Evolutionary conservation across 2,113 vertebrate species (phyloP).

Genomic region (Cinclus mexicanus): DNA sequence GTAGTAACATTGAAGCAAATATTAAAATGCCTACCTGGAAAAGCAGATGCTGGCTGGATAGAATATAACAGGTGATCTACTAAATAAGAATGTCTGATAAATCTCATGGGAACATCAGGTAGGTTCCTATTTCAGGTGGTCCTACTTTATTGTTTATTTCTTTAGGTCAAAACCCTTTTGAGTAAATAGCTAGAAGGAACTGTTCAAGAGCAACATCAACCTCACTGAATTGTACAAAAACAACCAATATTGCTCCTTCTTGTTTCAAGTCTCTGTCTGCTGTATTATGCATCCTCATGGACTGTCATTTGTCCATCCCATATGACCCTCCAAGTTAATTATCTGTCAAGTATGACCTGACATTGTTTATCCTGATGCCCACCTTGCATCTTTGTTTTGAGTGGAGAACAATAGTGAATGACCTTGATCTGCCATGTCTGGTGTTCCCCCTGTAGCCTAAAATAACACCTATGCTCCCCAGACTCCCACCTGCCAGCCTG

Average conservation of each 20-base stretch:
- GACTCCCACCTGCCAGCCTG: conserved; percentile 16
- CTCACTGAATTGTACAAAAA: neutral
- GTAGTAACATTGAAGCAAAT: neutral
- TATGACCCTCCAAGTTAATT: neutral
- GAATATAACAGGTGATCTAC: neutral
- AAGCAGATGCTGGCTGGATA: neutral
- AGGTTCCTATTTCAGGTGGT: neutral
- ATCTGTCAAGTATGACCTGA: neutral
- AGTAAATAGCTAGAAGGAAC: neutral
- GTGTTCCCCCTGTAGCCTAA: neutral
- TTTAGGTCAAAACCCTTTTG: neutral
- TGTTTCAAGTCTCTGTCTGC: neutral
- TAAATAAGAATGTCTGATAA: neutral
- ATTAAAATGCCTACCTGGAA: neutral
- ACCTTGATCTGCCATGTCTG: neutral
- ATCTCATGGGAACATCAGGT: neutral
- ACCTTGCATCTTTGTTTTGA: neutral
- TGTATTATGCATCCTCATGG: neutral
- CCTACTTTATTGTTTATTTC: neutral
- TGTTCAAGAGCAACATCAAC: neutral
- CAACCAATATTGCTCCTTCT: neutral
- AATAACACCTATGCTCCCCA: neutral
- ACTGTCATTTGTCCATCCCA: neutral
- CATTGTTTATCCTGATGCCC: neutral
- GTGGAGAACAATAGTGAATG: neutral